phyloP scores from a whole-genome alignment of 1,140 invertebrate species.

The Drosophila sucinea region DNA sequence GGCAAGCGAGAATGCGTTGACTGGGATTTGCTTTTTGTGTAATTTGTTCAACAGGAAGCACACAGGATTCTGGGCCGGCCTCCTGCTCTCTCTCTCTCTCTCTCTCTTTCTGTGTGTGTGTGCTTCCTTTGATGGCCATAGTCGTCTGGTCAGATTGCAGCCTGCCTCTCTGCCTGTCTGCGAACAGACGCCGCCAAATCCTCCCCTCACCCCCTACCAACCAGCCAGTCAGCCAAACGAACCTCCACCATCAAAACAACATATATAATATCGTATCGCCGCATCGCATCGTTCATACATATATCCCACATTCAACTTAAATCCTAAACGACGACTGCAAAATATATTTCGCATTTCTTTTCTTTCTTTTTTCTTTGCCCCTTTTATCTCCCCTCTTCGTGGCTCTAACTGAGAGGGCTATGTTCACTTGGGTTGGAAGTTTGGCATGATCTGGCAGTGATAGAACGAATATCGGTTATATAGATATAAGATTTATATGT shows the following conservation, averaged over 20 bases:
- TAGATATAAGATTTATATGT: too few species aligned
- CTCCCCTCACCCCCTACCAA: slow-evolving; percentile 13
- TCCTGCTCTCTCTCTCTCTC: not conserved
- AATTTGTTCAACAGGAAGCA: slow-evolving; percentile 42
- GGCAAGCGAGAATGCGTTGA: slow-evolving; percentile 17
- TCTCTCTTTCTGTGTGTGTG: not conserved
- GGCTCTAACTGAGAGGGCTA: not conserved
- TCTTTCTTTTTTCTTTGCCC: slow-evolving; percentile 24
- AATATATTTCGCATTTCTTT: slow-evolving; percentile 48
- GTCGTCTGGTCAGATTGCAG: slow-evolving; percentile 11
- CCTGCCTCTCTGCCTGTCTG: not conserved
- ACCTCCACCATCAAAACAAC: slow-evolving; percentile 12
- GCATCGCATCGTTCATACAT: not conserved
- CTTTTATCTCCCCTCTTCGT: slow-evolving; percentile 23
- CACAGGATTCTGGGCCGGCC: slow-evolving; percentile 1
- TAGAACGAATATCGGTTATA: too few species aligned
- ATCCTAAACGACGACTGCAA: slow-evolving; percentile 58
- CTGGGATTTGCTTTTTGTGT: slow-evolving; percentile 50
- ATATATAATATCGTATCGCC: slow-evolving; percentile 5
- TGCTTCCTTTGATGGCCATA: slow-evolving; percentile 1
- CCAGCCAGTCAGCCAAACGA: slow-evolving; percentile 28
- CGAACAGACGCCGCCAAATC: slow-evolving; percentile 32
- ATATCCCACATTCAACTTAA: slow-evolving; percentile 37
- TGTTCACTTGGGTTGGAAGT: not conserved
- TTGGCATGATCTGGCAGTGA: not conserved